Base-by-base conservation (phyloP, 2,797 vertebrate species). In the Leptodactylus fallax region DNA sequence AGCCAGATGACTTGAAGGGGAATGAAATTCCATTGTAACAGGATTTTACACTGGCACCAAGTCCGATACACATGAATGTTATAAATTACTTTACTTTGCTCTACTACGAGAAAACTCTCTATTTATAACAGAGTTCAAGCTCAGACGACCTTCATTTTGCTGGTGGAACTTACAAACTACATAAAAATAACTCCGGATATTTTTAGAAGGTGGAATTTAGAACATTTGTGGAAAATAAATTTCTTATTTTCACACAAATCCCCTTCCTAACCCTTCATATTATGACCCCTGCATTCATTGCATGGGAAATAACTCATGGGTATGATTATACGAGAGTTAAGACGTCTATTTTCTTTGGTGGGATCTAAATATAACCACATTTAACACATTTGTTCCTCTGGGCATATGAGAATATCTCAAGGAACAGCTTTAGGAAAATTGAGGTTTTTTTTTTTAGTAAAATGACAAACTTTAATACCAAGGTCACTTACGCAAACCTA, bases 151-250 rank as follows among this genome's bases (percentile, higher is more conserved):
- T 60, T 58, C 71, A 71, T 77, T 83, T 45, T 79, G 55, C 56
- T 51, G 17, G 21, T n/a, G 82, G 72, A 89, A 86, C 72, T 89
- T 83, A 60, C 84, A 58, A 60, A 63, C 27, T 60, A 78, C 25
- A 86, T 86, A 83, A 82, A 89, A 83, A 86, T 89, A 89, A 85
- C 84, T 77, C 17, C 13, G 36, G 61, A 79, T 89, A 89, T 86
- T 89, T 83, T 86, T 89, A 86, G 88, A 69, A 45, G 45, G 25
- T 79, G 79, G 88, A 89, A 89, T 89, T 86, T 17, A 25, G 84
- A 89, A 82, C 71, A 89, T 89, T 89, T 89, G 60, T 61, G 88
- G 84, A 89, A 82, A 86, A 74, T 81, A 85, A 56, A 87, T 74
- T 23, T 60, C 14, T 76, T 76, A 21, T 85, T 88, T 77, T 82